Evolutionary conservation across 2,888 invertebrate genomes (phyloP).

Genomic region (Tachystola acroxantha): DNA sequence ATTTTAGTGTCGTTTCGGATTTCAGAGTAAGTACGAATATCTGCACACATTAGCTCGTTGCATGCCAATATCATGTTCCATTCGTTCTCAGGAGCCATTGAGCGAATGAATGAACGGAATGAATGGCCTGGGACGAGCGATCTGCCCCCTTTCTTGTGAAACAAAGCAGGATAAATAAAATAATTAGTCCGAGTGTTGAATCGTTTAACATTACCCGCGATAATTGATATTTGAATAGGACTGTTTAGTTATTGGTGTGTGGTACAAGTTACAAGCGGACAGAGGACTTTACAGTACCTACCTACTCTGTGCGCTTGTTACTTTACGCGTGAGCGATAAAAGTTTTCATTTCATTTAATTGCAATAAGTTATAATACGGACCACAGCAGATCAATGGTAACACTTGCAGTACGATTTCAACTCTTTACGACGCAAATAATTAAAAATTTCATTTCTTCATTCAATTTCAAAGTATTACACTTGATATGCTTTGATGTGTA

Average conservation of each 20-base stretch:
- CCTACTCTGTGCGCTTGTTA: too few species aligned
- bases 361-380: too few species aligned
- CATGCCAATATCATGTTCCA: constrained; percentile 36
- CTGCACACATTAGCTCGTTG: constrained; percentile 49
- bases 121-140: constrained; percentile 20
- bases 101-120: constrained; percentile 23
- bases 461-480: too few species aligned
- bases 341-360: too few species aligned
- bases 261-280: constrained; percentile 13
- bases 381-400: too few species aligned
- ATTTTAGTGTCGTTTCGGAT: constrained; percentile 30
- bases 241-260: constrained; percentile 17
- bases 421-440: too few species aligned
- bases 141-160: constrained; percentile 10
- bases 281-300: too few species aligned
- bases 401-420: too few species aligned
- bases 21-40: constrained; percentile 24
- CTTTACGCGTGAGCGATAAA: too few species aligned
- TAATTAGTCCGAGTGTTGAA: constrained; percentile 70
- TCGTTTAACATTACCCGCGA: constrained; percentile 48
- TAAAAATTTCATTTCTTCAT: too few species aligned
- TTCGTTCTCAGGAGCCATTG: constrained; percentile 22
- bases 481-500: too few species aligned
- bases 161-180: constrained; percentile 42
- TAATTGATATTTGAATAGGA: constrained; percentile 48